These are phyloP conservation scores for Triplophysa rosa DNA, from an alignment of 2,113 vertebrate genomes.

Conservation along the genomic window DNA sequence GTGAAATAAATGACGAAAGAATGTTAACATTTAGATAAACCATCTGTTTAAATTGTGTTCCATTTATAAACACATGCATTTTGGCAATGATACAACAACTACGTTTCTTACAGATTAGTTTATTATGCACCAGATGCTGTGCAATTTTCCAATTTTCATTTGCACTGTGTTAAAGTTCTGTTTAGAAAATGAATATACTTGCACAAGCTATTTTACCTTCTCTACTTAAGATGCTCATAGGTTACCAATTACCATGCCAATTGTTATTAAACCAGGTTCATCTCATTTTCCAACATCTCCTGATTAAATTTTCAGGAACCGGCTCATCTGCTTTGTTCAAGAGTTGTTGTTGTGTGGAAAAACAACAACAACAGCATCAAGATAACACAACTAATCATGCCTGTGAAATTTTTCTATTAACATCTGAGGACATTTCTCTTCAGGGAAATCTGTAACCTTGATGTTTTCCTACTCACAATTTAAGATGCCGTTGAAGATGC, in stretches of 20 bases:
- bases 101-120: no score
- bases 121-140: no score
- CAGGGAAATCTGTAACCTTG: not conserved
- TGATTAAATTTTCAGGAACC: not conserved
- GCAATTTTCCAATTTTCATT: no score
- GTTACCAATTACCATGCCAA: not conserved
- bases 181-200: not conserved
- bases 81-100: not conserved
- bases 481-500: not conserved
- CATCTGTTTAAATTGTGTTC: not conserved
- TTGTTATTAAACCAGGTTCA: not conserved
- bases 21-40: no score
- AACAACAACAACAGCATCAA: not conserved
- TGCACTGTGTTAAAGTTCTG: not conserved
- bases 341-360: constrained; percentile 2
- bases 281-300: not conserved
- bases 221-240: not conserved
- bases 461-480: not conserved
- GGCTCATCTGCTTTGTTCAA: not conserved
- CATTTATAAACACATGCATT: constrained; percentile 2
- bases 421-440: not conserved
- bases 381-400: not conserved
- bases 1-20: no score
- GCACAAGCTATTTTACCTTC: not conserved
- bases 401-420: not conserved